Conservation (phyloP, 1,140 invertebrate genomes). For the Lepidostoma basale region DNA sequence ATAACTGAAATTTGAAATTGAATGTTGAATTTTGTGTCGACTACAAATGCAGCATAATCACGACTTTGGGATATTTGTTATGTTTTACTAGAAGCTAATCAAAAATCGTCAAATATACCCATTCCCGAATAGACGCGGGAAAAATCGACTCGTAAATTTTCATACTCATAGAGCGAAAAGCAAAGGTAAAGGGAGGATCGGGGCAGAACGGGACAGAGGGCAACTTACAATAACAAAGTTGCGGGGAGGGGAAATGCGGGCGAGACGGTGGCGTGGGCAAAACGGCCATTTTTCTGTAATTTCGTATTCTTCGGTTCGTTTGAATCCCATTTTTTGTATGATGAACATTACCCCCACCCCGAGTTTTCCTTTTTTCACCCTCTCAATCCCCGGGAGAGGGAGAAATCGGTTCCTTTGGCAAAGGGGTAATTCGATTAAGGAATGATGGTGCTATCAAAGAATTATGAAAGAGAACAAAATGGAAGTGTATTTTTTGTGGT, state of each 20-base stretch:
- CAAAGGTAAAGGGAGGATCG: slow-evolving; percentile 21
- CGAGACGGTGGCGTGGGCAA: not conserved
- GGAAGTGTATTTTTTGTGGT: slow-evolving; percentile 17
- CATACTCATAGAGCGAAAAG: slow-evolving; percentile 17
- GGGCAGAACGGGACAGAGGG: not conserved
- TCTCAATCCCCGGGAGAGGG: not conserved
- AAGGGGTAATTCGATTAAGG: slow-evolving; percentile 33
- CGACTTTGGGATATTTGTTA: no score
- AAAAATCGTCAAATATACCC: slow-evolving; percentile 22
- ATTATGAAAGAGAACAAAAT: slow-evolving; percentile 25
- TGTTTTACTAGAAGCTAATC: no score
- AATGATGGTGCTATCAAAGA: slow-evolving; percentile 32
- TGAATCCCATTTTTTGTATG: slow-evolving; percentile 42
- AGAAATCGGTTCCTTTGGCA: slow-evolving; percentile 22
- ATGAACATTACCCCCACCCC: slow-evolving; percentile 21
- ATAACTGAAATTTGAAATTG: no score
- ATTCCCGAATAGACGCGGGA: slow-evolving; percentile 3
- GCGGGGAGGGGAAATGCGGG: not conserved
- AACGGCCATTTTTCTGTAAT: slow-evolving; percentile 35
- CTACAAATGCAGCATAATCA: no score
- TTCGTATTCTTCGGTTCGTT: slow-evolving; percentile 45
- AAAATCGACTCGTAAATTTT: slow-evolving; percentile 29
- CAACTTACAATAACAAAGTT: slow-evolving; percentile 27
- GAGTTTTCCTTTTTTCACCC: not conserved
- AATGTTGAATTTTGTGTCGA: no score